phyloP scores from a whole-genome alignment of 2,113 vertebrate species.

The Nymphicus hollandicus region DNA sequence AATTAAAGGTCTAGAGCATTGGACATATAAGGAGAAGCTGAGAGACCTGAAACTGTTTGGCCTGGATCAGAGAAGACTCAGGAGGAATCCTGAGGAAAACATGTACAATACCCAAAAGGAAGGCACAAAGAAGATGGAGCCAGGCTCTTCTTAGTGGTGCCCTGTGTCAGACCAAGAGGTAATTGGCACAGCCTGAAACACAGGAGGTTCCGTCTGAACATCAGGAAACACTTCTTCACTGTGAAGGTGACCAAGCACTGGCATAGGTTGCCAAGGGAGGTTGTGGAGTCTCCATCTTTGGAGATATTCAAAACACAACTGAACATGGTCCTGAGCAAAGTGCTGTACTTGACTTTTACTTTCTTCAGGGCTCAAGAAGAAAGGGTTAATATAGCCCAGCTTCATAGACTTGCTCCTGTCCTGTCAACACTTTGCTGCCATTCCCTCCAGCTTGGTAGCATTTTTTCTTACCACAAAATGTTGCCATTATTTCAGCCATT shows the following conservation, averaged over 20 bases:
- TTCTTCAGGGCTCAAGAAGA: background rate
- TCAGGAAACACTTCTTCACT: background rate
- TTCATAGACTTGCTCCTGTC: background rate
- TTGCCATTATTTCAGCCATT: background rate
- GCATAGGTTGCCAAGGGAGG: background rate
- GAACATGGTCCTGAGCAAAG: background rate
- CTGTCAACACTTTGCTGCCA: background rate
- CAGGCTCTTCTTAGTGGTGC: background rate
- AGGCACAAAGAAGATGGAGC: background rate
- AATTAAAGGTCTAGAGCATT: background rate
- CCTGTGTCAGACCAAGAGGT: background rate
- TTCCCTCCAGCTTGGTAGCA: background rate
- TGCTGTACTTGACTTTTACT: background rate
- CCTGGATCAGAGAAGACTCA: background rate
- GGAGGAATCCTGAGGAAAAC: background rate
- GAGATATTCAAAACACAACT: background rate
- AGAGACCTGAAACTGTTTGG: background rate
- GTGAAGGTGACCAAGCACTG: rapidly evolving
- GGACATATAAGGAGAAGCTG: background rate
- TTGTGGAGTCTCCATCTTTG: background rate
- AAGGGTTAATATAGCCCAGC: background rate
- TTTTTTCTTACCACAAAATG: background rate
- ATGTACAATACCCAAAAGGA: rapidly evolving
- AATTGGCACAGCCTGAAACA: background rate
- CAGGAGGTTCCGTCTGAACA: background rate